A percentile compares a stretch with the other conserved stretches of the same genome.
Conservation (phyloP, 1,140 invertebrate genomes). For the Brevipalpus yothersi region DNA sequence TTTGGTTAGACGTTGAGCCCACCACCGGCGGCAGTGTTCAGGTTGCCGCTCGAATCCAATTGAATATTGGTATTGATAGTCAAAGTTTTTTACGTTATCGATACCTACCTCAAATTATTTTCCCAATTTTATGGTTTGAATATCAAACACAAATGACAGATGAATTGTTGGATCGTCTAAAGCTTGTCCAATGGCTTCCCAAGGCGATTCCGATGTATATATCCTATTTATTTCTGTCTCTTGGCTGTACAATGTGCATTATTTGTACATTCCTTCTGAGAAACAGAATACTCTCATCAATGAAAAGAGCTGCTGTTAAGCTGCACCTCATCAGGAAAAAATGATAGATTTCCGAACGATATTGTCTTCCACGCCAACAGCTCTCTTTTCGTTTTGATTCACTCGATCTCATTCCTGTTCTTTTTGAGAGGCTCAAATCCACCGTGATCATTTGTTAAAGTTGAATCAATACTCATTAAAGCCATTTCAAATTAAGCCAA, state of each 20-base stretch:
- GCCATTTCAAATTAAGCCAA: too few species aligned
- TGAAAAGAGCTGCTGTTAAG: too few species aligned
- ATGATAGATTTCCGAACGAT: too few species aligned
- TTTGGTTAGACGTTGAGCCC: slow-evolving; percentile 60
- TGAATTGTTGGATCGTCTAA: neutral
- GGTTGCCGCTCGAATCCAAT: slow-evolving; percentile 10
- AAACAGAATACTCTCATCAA: neutral
- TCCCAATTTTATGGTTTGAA: slow-evolving; percentile 13
- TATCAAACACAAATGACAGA: neutral
- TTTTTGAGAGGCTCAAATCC: too few species aligned
- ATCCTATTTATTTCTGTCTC: neutral
- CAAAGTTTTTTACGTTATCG: slow-evolving; percentile 8
- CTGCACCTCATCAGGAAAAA: too few species aligned
- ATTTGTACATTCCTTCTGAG: neutral
- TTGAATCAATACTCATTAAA: too few species aligned
- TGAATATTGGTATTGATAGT: slow-evolving; percentile 12
- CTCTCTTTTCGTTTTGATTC: too few species aligned
- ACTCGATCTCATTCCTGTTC: too few species aligned
- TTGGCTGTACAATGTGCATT: neutral
- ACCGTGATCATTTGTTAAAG: too few species aligned
- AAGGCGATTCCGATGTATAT: neutral
- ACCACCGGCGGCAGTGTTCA: slow-evolving; percentile 22
- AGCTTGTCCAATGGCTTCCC: neutral
- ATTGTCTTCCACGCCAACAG: too few species aligned
- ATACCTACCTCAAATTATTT: slow-evolving; percentile 12